Percentiles rank a stretch among this genome's conserved stretches.
phyloP scores from a whole-genome alignment of 1,140 invertebrate species.

The Drosophila auraria region DNA sequence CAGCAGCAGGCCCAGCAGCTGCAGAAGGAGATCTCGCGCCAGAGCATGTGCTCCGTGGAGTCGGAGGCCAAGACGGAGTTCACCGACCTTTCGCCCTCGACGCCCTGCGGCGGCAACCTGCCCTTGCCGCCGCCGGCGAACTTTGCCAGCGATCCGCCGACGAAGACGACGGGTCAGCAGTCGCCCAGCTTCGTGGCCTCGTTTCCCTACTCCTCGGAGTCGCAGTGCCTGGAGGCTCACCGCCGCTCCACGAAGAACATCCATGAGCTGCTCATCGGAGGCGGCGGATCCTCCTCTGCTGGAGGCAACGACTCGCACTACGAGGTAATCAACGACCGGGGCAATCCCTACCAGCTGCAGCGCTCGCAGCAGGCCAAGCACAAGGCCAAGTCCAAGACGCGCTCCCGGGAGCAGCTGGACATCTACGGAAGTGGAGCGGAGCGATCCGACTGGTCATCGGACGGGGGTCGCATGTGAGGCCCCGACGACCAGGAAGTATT shows the following conservation, averaged over 20 bases:
- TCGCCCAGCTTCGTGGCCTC: slow-evolving; percentile 77
- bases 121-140: slow-evolving; percentile 61
- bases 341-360: slow-evolving; percentile 52
- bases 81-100: slow-evolving; percentile 83
- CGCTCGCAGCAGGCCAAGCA: slow-evolving; percentile 57
- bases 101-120: slow-evolving; percentile 66
- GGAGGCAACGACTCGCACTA: slow-evolving; percentile 47
- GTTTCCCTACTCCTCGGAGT: slow-evolving; percentile 81
- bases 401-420: slow-evolving; percentile 68
- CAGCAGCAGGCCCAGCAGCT: slow-evolving; percentile 80
- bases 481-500: slow-evolving; percentile 55
- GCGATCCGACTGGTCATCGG: slow-evolving; percentile 68
- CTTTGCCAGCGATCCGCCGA: slow-evolving; percentile 69
- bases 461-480: slow-evolving; percentile 75
- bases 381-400: slow-evolving; percentile 66
- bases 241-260: slow-evolving; percentile 83
- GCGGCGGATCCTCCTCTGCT: slow-evolving; percentile 14
- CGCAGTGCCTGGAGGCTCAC: slow-evolving; percentile 82
- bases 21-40: slow-evolving; percentile 86
- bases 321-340: slow-evolving; percentile 68
- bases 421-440: slow-evolving; percentile 57
- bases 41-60: slow-evolving; percentile 85
- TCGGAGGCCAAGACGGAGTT: slow-evolving; percentile 85
- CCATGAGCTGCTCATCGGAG: slow-evolving; percentile 84
- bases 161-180: slow-evolving; percentile 36